phyloP scores from a whole-genome alignment of 1,140 invertebrate genomes.

The Hetaerina americana region DNA sequence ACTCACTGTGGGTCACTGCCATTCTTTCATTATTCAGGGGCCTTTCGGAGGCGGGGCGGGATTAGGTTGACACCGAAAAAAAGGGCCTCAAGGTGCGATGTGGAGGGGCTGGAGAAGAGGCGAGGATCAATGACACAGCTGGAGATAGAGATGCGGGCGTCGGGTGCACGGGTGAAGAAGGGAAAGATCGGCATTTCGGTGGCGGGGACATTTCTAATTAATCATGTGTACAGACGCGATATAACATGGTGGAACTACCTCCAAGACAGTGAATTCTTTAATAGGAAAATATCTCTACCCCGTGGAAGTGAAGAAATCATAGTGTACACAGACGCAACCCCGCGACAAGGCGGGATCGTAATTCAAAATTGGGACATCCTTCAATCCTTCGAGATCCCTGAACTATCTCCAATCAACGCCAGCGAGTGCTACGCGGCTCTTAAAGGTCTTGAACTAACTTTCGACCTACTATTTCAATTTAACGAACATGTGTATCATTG shows the following conservation, averaged over 20 bases:
- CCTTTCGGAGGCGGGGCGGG: too few relatives aligned
- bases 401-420: too few relatives aligned
- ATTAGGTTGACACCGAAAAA: too few relatives aligned
- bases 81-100: not conserved
- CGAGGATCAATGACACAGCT: not conserved
- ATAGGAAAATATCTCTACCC: not conserved
- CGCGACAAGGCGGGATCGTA: not conserved
- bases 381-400: too few relatives aligned
- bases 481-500: too few relatives aligned
- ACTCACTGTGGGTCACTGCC: too few relatives aligned
- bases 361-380: not conserved
- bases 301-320: not conserved
- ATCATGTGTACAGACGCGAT: not conserved
- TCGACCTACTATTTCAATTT: too few relatives aligned
- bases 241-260: not conserved
- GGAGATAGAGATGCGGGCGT: not conserved
- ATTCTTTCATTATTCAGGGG: too few relatives aligned
- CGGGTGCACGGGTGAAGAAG: too few relatives aligned
- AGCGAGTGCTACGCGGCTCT: too few relatives aligned
- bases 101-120: not conserved
- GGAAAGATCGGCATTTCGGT: too few relatives aligned
- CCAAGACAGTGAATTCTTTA: not conserved
- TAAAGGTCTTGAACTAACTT: too few relatives aligned
- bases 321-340: not conserved
- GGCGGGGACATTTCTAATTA: not conserved